Evolutionary conservation across 2,797 vertebrate genomes (phyloP).

Genomic region (Morus bassanus): DNA sequence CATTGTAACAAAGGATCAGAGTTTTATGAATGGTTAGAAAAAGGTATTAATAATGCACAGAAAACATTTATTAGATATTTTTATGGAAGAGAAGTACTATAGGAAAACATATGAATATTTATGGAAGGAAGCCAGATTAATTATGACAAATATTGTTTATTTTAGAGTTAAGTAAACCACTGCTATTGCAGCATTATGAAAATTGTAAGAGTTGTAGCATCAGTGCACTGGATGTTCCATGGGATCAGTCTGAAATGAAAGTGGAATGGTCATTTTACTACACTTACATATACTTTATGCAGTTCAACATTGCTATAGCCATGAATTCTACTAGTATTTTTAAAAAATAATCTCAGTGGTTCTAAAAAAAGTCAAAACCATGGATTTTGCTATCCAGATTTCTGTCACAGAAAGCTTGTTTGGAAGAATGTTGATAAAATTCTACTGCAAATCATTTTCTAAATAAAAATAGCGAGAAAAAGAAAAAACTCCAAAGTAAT

Average conservation of each 20-base stretch:
- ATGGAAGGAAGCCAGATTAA: constrained; percentile 73
- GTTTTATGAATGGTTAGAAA: constrained; percentile 70
- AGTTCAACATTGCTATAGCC: constrained; percentile 71
- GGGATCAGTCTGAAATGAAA: constrained; percentile 52
- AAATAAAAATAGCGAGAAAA: constrained; percentile 68
- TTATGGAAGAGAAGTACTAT: constrained; percentile 75
- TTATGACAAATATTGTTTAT: constrained; percentile 71
- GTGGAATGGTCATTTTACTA: constrained; percentile 34
- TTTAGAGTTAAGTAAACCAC: constrained; percentile 66
- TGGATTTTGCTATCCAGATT: constrained; percentile 75
- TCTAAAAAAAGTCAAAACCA: constrained; percentile 56
- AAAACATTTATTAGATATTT: constrained; percentile 80
- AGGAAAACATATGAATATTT: constrained; percentile 75
- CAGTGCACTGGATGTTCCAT: constrained; percentile 24
- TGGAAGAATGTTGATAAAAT: constrained; percentile 73
- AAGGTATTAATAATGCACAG: constrained; percentile 77
- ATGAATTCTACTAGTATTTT: constrained; percentile 78
- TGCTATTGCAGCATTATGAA: constrained; percentile 40
- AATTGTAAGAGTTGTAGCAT: constrained; percentile 30
- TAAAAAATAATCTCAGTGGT: constrained; percentile 70
- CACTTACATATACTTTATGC: constrained; percentile 42
- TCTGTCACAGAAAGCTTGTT: constrained; percentile 74
- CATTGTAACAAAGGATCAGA: constrained; percentile 65
- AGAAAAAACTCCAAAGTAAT: constrained; percentile 79
- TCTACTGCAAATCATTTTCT: constrained; percentile 76